A percentile compares a stretch with the other conserved stretches of the same genome.
phyloP scores from a whole-genome alignment of 2,797 vertebrate genomes.

The Hippopotamyrus pictus region DNA sequence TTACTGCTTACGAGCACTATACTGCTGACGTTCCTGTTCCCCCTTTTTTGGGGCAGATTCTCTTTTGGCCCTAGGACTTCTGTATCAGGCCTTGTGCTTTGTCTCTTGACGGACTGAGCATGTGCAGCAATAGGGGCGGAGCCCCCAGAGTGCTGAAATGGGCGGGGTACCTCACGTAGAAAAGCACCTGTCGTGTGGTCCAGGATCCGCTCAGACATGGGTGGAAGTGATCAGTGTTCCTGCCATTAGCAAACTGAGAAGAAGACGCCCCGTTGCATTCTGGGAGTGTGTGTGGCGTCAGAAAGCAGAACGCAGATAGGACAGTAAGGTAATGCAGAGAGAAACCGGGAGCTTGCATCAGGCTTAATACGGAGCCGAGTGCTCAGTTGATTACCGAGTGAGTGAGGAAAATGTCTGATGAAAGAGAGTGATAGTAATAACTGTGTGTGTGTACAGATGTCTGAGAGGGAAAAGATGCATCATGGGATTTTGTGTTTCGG shows the following conservation, averaged over 20 bases:
- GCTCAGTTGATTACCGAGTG: not conserved
- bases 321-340: not conserved
- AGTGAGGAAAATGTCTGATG: not conserved
- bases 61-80: not conserved
- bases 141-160: not conserved
- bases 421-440: not conserved
- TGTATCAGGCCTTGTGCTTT: not conserved
- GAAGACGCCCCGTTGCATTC: not conserved
- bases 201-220: not conserved
- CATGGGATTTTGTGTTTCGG: not conserved
- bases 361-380: not conserved
- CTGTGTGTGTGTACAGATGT: not conserved
- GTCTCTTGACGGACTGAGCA: not conserved
- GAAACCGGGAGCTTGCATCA: not conserved
- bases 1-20: not conserved
- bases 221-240: not conserved
- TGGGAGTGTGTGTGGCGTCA: not conserved
- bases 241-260: not conserved
- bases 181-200: not conserved
- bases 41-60: not conserved
- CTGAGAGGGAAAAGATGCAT: not conserved
- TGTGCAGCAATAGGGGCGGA: not conserved
- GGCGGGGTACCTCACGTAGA: not conserved
- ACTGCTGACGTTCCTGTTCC: not conserved
- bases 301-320: not conserved